These are phyloP conservation scores for Phrynocephalus forsythii DNA, from an alignment of 2,797 vertebrate genomes.

Conservation along the genomic window DNA sequence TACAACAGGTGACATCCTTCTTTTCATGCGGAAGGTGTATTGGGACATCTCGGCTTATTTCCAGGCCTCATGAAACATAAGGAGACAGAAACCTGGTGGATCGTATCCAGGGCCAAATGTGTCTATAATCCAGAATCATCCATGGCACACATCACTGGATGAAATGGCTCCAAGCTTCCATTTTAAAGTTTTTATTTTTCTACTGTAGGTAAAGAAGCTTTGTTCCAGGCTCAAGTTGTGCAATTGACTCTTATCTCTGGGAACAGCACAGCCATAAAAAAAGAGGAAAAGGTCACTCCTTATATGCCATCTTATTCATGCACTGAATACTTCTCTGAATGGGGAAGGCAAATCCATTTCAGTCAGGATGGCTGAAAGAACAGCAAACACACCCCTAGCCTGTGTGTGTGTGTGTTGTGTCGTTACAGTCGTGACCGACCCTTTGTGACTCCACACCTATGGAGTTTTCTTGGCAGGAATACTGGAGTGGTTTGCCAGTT, in stretches of 20 bases:
- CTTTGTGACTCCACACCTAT: no score
- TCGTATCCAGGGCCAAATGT: not conserved
- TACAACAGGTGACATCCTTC: no score
- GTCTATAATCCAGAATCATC: not conserved
- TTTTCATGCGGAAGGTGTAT: not conserved
- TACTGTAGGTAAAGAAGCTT: not conserved
- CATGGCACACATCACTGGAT: not conserved
- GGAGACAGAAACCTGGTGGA: not conserved
- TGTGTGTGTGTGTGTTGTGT: no score
- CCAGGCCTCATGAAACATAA: constrained; percentile 4
- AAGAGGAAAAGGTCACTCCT: not conserved
- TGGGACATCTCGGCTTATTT: not conserved
- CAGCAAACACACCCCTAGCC: not conserved
- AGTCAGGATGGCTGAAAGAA: not conserved
- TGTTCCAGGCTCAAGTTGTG: not conserved
- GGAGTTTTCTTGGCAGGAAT: no score
- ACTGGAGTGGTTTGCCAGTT: no score
- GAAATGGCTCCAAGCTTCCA: not conserved
- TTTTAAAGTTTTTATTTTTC: constrained; percentile 2
- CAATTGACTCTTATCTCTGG: not conserved
- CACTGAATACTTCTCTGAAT: not conserved
- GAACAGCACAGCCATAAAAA: not conserved
- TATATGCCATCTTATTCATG: not conserved
- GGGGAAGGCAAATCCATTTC: not conserved
- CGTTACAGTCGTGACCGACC: no score